phyloP scores from a whole-genome alignment of 2,888 invertebrate genomes.

The Heliconius erato region DNA sequence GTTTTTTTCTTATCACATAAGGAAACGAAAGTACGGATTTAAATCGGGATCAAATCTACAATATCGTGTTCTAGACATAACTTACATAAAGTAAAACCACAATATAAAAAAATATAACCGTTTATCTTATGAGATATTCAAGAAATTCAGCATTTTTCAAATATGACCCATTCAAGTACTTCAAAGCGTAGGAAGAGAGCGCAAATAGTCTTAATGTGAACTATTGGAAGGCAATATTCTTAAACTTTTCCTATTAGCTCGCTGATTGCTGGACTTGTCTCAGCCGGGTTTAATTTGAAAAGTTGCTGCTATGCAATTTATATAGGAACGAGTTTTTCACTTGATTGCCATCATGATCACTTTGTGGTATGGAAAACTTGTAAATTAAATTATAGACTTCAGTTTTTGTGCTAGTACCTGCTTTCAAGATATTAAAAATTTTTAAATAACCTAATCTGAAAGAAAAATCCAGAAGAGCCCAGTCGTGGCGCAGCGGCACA shows the following conservation, averaged over 20 bases:
- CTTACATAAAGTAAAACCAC: background rate
- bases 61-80: no score
- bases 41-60: no score
- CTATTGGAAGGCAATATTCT: constrained; percentile 59
- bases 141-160: background rate
- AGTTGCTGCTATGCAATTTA: constrained; percentile 58
- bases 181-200: constrained; percentile 35
- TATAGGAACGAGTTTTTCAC: constrained; percentile 51
- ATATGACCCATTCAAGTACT: no score
- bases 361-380: constrained; percentile 16
- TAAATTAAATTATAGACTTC: background rate
- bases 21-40: no score
- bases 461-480: no score
- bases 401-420: background rate
- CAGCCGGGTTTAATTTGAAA: constrained; percentile 57
- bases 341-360: constrained; percentile 39
- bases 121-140: background rate
- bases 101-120: background rate
- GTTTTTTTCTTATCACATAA: no score
- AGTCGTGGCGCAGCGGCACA: no score
- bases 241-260: constrained; percentile 57
- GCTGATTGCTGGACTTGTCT: constrained; percentile 57
- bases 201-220: constrained; percentile 49
- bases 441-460: no score
- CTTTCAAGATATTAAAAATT: background rate